A percentile compares a stretch with the other conserved stretches of the same genome.
These are phyloP conservation scores for Rhopilema esculentum DNA, from an alignment of 30 jellyfish, hydroid and myxozoan genomes.

Conservation along the genomic window DNA sequence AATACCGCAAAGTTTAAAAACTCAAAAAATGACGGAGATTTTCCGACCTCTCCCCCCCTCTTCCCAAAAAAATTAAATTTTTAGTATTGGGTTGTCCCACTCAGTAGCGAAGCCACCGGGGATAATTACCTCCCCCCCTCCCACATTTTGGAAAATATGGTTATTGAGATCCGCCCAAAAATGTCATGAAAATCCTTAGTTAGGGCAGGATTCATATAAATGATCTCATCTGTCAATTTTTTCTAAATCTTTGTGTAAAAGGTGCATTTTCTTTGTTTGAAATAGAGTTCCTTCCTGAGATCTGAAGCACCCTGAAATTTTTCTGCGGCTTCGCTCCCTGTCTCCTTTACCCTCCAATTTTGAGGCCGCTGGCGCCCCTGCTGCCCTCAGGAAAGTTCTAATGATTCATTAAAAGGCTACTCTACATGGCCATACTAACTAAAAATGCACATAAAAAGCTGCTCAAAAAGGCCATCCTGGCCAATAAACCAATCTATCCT, in stretches of 20 bases:
- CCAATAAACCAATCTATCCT: not conserved
- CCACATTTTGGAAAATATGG: not conserved
- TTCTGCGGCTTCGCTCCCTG: not conserved
- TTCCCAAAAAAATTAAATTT: not conserved
- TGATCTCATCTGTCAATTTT: not conserved
- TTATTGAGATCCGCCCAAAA: not conserved
- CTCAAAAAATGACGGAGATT: not conserved
- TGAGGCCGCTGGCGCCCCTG: slow-evolving; percentile 1
- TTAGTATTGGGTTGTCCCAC: not conserved
- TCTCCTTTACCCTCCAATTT: not conserved
- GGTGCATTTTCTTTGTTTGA: not conserved
- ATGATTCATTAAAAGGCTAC: not conserved
- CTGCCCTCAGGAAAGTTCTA: not conserved
- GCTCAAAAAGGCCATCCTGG: not conserved
- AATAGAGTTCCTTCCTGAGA: not conserved
- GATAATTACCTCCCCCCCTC: not conserved
- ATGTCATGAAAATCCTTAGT: not conserved
- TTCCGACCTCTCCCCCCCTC: not conserved
- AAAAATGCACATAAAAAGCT: not conserved
- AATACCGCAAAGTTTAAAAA: not conserved
- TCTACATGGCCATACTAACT: not conserved
- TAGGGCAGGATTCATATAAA: not conserved
- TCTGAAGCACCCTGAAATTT: not conserved
- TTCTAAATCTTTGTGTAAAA: not conserved
- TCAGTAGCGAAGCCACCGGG: not conserved